Evolutionary conservation across 1,140 invertebrate species (phyloP), one percentile per base, ranked within the genome.

Genomic region (Laupala kohalensis): DNA sequence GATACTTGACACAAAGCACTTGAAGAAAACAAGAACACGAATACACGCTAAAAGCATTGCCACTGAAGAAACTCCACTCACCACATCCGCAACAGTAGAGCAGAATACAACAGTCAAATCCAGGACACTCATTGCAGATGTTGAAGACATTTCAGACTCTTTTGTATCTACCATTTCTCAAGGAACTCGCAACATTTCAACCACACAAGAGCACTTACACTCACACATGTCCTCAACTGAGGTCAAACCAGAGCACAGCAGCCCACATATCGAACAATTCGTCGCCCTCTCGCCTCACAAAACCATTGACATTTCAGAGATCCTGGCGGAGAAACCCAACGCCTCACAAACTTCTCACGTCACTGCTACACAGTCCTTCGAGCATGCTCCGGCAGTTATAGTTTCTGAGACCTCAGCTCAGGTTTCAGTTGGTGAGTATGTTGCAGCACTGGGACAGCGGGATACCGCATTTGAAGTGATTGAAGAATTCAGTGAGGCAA

Each of bases 301-400:
- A 72, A 74, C 67, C 66, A 66, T 74, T 74, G 73, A 74, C 70
- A 74, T 74, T 74, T 74, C 73, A 74, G 73, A 74, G 73, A 69
- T 72, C 66, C 70, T 69, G 30, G 70, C 37, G n/a, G 73, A 74
- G 73, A 26, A 67, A 53, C 27, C 53, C 66, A 26, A 65, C 63
- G 63, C 53, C 66, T 30, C 66, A 71, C 73, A 71, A 64, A 68
- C 66, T 27, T 69, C 74, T 72, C 75, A 74, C 53, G 68, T 71
- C 67, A 76, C 72, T 29, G 75, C 74, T 37, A 74, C 30, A 73
- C 69, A 76, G 62, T 71, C 28, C 25, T 63, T 76, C 37, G 71
- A 71, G 19, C 65, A 73, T 69, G 25, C 70, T 68, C 74, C 74
- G 69, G 67, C 63, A 67, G 64, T 73, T 27, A 71, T 71, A 63